A percentile compares a stretch with the other conserved stretches of the same genome.
phyloP scores from a whole-genome alignment of 2,888 invertebrate species.

The Hoplodrina blanda region DNA sequence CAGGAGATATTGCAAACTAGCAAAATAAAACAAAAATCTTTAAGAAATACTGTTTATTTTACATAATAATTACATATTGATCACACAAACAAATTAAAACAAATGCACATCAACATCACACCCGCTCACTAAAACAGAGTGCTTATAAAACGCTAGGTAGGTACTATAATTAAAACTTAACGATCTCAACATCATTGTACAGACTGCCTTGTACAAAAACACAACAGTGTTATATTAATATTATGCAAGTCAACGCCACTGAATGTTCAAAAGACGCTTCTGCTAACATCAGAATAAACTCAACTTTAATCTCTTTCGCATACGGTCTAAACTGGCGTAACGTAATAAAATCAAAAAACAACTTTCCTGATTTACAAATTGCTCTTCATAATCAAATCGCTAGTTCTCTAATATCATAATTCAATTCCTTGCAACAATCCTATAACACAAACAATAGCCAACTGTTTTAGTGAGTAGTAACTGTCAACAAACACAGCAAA shows the following conservation, averaged over 20 bases:
- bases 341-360: slow-evolving; percentile 8
- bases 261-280: neutral
- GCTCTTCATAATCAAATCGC: slow-evolving; percentile 11
- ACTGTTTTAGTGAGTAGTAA: slow-evolving; percentile 47
- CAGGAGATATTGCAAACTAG: too few relatives aligned
- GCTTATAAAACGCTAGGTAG: slow-evolving; percentile 15
- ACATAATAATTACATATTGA: slow-evolving; percentile 58
- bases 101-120: slow-evolving; percentile 51
- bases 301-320: neutral
- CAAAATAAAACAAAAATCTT: slow-evolving; percentile 30
- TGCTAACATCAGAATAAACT: neutral
- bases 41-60: slow-evolving; percentile 66
- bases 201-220: neutral
- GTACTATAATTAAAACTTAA: slow-evolving; percentile 23
- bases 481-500: slow-evolving; percentile 27
- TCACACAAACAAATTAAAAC: slow-evolving; percentile 55
- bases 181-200: neutral
- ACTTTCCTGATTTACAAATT: slow-evolving; percentile 7
- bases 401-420: neutral
- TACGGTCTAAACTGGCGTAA: neutral
- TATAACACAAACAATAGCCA: slow-evolving; percentile 10
- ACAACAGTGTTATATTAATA: neutral
- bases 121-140: slow-evolving; percentile 53
- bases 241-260: neutral
- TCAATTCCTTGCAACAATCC: slow-evolving; percentile 13